These are phyloP conservation scores for Chaenodraco wilsoni DNA, from an alignment of 2,797 vertebrate species.

Conservation along the genomic window DNA sequence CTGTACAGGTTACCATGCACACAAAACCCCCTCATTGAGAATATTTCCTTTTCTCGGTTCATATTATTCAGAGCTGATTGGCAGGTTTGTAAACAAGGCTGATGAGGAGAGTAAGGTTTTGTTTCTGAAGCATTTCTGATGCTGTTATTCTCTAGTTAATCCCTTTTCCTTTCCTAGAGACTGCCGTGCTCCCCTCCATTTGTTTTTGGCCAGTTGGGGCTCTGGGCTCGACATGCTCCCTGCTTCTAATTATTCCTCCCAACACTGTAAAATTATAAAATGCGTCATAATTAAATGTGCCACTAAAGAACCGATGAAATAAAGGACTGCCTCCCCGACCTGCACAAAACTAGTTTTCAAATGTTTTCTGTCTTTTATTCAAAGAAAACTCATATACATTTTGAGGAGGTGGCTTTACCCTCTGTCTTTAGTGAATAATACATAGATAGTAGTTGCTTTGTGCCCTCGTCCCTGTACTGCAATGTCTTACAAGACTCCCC, in stretches of 20 bases:
- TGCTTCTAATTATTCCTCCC: slow-evolving; percentile 61
- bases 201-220: slow-evolving; percentile 60
- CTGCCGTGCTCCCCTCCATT: slow-evolving; percentile 35
- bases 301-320: slow-evolving; percentile 39
- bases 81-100: slow-evolving; percentile 31
- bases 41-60: neutral
- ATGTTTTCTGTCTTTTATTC: no score
- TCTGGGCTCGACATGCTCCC: slow-evolving; percentile 48
- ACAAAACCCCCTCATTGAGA: neutral
- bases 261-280: slow-evolving; percentile 46
- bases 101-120: slow-evolving; percentile 43
- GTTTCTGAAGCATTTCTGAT: slow-evolving; percentile 46
- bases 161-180: slow-evolving; percentile 51
- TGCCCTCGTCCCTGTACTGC: slow-evolving; percentile 18
- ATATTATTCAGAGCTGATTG: slow-evolving; percentile 39
- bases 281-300: slow-evolving; percentile 42
- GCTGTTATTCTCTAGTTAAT: slow-evolving; percentile 65
- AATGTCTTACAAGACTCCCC: slow-evolving; percentile 26
- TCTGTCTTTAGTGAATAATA: slow-evolving; percentile 8
- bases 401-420: neutral
- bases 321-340: slow-evolving; percentile 16
- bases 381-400: neutral
- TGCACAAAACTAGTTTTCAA: slow-evolving; percentile 16
- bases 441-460: slow-evolving; percentile 10
- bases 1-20: neutral